Evolutionary conservation across 1,140 invertebrate genomes (phyloP).

Genomic region (Heliothis subflexa): DNA sequence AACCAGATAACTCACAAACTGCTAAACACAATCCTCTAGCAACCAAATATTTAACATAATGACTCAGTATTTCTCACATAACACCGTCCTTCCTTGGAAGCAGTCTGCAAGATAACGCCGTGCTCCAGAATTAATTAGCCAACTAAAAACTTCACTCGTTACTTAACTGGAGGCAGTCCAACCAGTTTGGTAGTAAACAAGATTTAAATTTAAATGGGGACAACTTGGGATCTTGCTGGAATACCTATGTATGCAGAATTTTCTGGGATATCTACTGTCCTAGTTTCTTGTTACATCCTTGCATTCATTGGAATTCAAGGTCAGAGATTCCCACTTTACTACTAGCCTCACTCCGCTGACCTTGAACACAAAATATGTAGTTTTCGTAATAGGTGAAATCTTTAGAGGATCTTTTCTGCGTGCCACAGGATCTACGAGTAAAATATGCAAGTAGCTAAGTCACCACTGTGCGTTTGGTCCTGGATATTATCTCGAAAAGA

Average conservation of each 20-base stretch:
- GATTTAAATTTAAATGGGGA: slow-evolving; percentile 40
- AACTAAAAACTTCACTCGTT: slow-evolving; percentile 77
- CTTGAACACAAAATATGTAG: too few species aligned
- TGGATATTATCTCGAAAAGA: too few species aligned
- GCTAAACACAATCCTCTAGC: background rate
- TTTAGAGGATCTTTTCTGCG: too few species aligned
- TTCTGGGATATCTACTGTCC: background rate
- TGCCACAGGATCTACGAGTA: too few species aligned
- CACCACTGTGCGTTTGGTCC: too few species aligned
- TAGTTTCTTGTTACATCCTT: too few species aligned
- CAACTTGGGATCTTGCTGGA: background rate
- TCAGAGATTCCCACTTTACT: too few species aligned
- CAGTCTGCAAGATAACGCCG: slow-evolving; percentile 61
- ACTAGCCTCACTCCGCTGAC: too few species aligned
- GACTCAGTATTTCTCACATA: slow-evolving; percentile 49
- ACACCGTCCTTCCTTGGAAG: slow-evolving; percentile 49
- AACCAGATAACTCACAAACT: background rate
- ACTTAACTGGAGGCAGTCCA: slow-evolving; percentile 43
- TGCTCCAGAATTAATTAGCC: slow-evolving; percentile 76
- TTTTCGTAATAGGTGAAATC: too few species aligned
- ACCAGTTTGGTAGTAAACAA: slow-evolving; percentile 32
- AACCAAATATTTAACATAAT: slow-evolving; percentile 25
- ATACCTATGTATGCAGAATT: background rate
- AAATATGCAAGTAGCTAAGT: too few species aligned
- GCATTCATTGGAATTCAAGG: too few species aligned